A percentile compares a stretch with the other conserved stretches of the same genome.
Conservation (phyloP, 1,140 invertebrate genomes). For the Danaus plexippus region DNA sequence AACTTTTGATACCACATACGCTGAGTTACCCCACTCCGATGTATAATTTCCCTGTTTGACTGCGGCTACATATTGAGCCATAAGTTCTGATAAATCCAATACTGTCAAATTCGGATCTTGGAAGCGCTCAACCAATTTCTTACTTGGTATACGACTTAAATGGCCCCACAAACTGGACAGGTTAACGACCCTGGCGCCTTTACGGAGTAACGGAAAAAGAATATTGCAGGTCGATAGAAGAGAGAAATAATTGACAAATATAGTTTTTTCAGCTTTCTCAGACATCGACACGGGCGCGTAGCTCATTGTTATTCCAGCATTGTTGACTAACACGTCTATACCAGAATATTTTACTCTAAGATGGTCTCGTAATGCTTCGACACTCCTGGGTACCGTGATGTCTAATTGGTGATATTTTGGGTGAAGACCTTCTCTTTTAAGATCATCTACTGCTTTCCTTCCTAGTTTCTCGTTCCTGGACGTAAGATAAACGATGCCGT, state of each 20-base stretch:
- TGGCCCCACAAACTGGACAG: slow-evolving; percentile 80
- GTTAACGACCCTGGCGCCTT: slow-evolving; percentile 81
- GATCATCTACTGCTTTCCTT: slow-evolving; percentile 68
- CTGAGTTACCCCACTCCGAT: slow-evolving; percentile 72
- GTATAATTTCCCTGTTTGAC: slow-evolving; percentile 51
- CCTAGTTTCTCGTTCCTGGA: slow-evolving; percentile 73
- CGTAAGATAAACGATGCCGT: slow-evolving; percentile 76
- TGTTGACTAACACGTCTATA: slow-evolving; percentile 87
- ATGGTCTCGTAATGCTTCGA: slow-evolving; percentile 73
- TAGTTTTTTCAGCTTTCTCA: slow-evolving; percentile 80
- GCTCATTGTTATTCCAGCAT: slow-evolving; percentile 84
- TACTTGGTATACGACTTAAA: slow-evolving; percentile 72
- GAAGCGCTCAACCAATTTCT: slow-evolving; percentile 70
- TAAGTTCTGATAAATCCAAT: slow-evolving; percentile 72
- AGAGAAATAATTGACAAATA: slow-evolving; percentile 80
- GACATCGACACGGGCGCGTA: slow-evolving; percentile 75
- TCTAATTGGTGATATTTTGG: slow-evolving; percentile 80
- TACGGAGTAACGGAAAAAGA: slow-evolving; percentile 78
- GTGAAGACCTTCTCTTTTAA: slow-evolving; percentile 69
- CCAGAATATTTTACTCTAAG: slow-evolving; percentile 79
- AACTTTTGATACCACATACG: slow-evolving; percentile 83
- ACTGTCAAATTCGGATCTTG: slow-evolving; percentile 71
- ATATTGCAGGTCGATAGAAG: slow-evolving; percentile 76
- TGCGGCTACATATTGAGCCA: slow-evolving; percentile 77
- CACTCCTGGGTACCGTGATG: slow-evolving; percentile 72